A percentile compares a stretch with the other conserved stretches of the same genome.
These are phyloP conservation scores for Drosophila fungiperda DNA, from an alignment of 2,888 invertebrate species.

Conservation along the genomic window DNA sequence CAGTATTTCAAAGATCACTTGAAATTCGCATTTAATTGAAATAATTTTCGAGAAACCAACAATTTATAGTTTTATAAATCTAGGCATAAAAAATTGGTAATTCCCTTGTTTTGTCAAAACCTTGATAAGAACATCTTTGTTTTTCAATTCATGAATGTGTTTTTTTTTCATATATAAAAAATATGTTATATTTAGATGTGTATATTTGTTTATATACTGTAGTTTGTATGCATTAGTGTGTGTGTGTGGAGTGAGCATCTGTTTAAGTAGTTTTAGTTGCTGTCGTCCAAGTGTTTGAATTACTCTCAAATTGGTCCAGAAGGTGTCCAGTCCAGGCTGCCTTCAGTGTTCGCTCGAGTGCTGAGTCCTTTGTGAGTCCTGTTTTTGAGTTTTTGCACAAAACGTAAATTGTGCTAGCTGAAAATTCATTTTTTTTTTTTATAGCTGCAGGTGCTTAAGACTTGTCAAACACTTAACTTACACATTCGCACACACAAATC, in stretches of 20 bases:
- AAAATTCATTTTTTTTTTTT: conserved; percentile 24
- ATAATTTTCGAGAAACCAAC: too few relatives aligned
- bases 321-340: conserved; percentile 57
- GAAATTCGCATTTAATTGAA: too few relatives aligned
- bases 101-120: too few relatives aligned
- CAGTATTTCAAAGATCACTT: not conserved
- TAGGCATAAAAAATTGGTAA: too few relatives aligned
- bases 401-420: conserved; percentile 18
- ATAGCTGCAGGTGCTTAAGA: conserved; percentile 25
- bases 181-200: too few relatives aligned
- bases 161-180: too few relatives aligned
- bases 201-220: not conserved
- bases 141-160: too few relatives aligned
- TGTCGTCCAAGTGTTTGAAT: conserved; percentile 19
- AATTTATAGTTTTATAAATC: too few relatives aligned
- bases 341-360: conserved; percentile 41
- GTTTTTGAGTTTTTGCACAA: conserved; percentile 36
- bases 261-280: conserved; percentile 17
- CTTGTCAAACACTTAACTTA: conserved; percentile 42
- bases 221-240: not conserved
- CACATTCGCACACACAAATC: conserved; percentile 5
- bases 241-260: not conserved
- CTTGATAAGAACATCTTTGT: too few relatives aligned
- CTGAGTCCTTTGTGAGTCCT: conserved; percentile 32
- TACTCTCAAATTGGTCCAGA: conserved; percentile 14